phyloP scores from a whole-genome alignment of 2,113 vertebrate species.

The Danionella cerebrum region DNA sequence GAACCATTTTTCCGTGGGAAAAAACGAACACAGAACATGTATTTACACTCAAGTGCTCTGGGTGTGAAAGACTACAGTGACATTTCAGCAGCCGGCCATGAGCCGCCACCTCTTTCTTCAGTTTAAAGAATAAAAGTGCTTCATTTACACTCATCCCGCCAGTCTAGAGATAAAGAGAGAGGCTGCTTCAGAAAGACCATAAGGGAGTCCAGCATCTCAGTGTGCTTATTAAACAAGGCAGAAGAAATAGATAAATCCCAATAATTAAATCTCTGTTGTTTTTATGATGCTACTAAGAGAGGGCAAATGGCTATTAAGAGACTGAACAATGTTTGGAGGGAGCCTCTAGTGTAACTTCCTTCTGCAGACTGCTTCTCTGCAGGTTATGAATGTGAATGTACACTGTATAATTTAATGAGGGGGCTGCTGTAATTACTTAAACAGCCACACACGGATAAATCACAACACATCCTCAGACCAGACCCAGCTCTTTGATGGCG shows the following conservation, averaged over 20 bases:
- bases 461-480: slow-evolving; percentile 31
- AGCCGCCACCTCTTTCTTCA: background rate
- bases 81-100: background rate
- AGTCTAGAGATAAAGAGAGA: background rate
- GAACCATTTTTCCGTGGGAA: background rate
- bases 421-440: slow-evolving; percentile 41
- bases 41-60: background rate
- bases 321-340: background rate
- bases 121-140: background rate
- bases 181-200: background rate
- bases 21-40: background rate
- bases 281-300: background rate
- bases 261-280: background rate
- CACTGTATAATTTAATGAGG: slow-evolving; percentile 42
- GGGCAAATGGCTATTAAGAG: background rate
- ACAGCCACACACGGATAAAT: slow-evolving; percentile 36
- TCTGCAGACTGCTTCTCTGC: slow-evolving; percentile 11
- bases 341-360: background rate
- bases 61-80: background rate
- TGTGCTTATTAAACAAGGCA: background rate
- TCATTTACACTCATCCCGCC: background rate
- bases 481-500: slow-evolving; percentile 25
- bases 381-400: slow-evolving; percentile 26
- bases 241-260: background rate
- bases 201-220: background rate